Evolutionary conservation across 2,797 vertebrate genomes (phyloP).

Genomic region (Mus spretus): DNA sequence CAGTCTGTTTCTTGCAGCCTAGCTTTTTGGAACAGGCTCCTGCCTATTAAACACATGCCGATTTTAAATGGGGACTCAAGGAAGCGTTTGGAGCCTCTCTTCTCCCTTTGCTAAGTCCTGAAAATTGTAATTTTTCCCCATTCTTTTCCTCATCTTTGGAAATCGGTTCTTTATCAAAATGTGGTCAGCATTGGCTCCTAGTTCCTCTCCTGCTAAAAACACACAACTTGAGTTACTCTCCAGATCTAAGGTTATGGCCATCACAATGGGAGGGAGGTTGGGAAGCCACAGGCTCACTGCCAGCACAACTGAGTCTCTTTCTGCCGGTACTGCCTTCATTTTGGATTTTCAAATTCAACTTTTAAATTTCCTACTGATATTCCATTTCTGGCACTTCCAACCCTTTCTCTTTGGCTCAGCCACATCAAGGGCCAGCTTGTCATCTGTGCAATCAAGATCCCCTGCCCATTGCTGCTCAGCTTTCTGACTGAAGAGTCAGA

Average conservation of each 20-base stretch:
- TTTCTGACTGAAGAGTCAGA: constrained; percentile 46
- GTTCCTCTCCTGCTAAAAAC: constrained; percentile 51
- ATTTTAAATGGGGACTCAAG: background rate
- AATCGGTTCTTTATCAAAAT: constrained; percentile 51
- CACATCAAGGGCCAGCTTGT: constrained; percentile 65
- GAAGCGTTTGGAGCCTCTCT: background rate
- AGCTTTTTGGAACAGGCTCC: constrained; percentile 30
- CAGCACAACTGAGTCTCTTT: background rate
- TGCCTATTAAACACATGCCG: background rate
- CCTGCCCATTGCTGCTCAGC: constrained; percentile 55
- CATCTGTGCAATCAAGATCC: constrained; percentile 50
- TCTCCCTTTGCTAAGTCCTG: background rate
- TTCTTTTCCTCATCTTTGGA: constrained; percentile 25
- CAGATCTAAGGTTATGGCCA: background rate
- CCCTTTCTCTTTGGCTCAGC: constrained; percentile 43
- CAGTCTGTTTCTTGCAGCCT: constrained; percentile 15
- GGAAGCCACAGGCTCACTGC: background rate
- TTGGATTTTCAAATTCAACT: constrained; percentile 60
- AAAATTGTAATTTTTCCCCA: background rate
- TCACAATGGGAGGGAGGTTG: background rate
- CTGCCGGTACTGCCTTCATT: background rate
- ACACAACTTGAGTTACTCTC: background rate
- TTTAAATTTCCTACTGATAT: constrained; percentile 71
- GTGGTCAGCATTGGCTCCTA: background rate
- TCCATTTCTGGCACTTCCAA: constrained; percentile 53